Conservation (phyloP, 2,113 vertebrate genomes). For the Varanus komodoensis region DNA sequence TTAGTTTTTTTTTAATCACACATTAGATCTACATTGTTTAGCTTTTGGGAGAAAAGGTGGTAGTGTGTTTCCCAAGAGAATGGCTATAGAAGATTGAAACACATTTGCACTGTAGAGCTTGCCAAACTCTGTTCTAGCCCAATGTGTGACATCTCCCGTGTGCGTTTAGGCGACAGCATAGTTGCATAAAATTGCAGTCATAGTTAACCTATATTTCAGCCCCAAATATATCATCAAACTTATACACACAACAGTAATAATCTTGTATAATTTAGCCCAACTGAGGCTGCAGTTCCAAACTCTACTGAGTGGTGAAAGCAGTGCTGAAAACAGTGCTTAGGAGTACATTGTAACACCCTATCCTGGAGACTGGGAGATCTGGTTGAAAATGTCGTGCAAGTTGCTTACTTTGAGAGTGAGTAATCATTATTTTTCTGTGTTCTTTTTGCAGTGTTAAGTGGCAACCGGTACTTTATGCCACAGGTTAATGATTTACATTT, state of each 20-base stretch:
- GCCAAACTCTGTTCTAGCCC: background rate
- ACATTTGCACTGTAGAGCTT: background rate
- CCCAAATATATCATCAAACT: background rate
- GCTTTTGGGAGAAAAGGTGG: background rate
- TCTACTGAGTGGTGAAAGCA: background rate
- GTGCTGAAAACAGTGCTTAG: background rate
- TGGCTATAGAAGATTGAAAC: background rate
- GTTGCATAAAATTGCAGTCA: background rate
- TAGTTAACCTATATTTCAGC: background rate
- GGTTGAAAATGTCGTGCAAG: background rate
- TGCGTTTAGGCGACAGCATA: background rate
- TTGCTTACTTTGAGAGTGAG: background rate
- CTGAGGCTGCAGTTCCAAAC: background rate
- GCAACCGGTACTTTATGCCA: background rate
- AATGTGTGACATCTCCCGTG: background rate
- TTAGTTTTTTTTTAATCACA: slow-evolving; percentile 69
- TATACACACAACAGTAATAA: background rate
- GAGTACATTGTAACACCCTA: background rate
- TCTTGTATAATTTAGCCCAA: background rate
- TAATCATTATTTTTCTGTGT: background rate
- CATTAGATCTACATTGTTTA: slow-evolving; percentile 2
- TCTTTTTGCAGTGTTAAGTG: background rate
- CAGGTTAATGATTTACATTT: background rate
- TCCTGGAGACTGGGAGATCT: background rate
- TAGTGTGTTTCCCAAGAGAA: background rate